Percentiles rank a stretch among this genome's conserved stretches.
These are phyloP conservation scores for Leptocoma aspasia DNA, from an alignment of 2,113 vertebrate species.

Conservation along the genomic window DNA sequence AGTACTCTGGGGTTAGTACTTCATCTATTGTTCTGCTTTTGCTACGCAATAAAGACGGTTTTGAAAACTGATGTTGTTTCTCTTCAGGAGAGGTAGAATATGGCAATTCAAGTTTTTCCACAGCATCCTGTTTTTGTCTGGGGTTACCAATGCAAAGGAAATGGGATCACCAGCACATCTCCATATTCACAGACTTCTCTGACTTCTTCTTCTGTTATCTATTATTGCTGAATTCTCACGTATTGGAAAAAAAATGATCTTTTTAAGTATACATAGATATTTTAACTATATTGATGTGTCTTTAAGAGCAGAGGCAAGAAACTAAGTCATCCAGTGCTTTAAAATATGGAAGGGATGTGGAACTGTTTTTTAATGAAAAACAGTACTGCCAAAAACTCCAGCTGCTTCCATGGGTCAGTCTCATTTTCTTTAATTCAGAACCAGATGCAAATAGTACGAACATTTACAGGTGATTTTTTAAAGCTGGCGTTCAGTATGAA, in stretches of 20 bases:
- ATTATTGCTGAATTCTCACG: not conserved
- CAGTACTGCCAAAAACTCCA: not conserved
- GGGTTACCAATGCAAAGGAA: not conserved
- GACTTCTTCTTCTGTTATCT: not conserved
- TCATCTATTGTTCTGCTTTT: not conserved
- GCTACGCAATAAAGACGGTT: not conserved
- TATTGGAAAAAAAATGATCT: not conserved
- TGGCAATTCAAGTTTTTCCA: not conserved
- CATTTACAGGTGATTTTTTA: conserved; percentile 29
- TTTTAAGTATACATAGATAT: not conserved
- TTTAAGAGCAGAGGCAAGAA: not conserved
- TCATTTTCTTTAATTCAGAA: conserved; percentile 30
- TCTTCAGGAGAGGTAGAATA: not conserved
- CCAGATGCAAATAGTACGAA: conserved; percentile 38
- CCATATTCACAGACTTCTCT: not conserved
- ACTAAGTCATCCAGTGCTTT: not conserved
- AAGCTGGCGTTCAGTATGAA: not conserved
- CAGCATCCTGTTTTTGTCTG: not conserved
- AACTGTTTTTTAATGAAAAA: conserved; percentile 19
- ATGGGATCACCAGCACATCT: not conserved
- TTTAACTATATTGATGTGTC: not conserved
- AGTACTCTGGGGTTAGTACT: not conserved
- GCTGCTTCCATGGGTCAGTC: not conserved
- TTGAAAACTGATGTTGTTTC: not conserved
- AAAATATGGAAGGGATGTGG: not conserved